Base-by-base conservation (phyloP, 2,113 vertebrate species). In the Isichthys henryi region DNA sequence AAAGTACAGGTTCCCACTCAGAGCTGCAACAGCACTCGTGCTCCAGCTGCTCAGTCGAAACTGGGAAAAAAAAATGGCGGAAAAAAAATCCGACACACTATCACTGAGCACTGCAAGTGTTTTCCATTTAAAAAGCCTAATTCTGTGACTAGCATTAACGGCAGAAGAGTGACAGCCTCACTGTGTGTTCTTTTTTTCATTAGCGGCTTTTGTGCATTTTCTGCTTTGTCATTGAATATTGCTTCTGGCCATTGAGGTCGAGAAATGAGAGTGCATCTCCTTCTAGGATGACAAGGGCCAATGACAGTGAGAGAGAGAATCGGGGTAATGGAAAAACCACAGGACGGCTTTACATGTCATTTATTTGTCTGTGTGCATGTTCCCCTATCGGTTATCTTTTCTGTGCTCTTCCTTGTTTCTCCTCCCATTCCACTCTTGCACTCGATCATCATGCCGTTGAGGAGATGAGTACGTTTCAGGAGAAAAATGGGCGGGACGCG, bases 231-330 rank as follows among this genome's bases (percentile, higher is more conserved):
- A 39, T 89, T 62, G 13, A 56, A 89, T 89, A 56, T 89, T 83
- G 88, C 66, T 88, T 17, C 48, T 48, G 49, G 50, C 31, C n/a
- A 7, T 7, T 39, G 48, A n/a, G 88, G 43, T 82, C 50, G 74
- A 56, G 88, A 89, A 89, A 80, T 43, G 48, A 45, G 88, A 89
- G 80, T 35, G 88, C 88, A 13, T 9, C 74, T 89, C 70, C 88
- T 83, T 83, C 88, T 89, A 56, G 50, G 74, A 48, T 89, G 70
- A 89, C 88, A 56, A 89, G 88, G 88, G 88, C 88, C 88, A 43
- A 0, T 43, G 88, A 39, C 35, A 13, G 27, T 9, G 66, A 50
- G 88, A 46, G 46, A 77, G 66, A n/a, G 87, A 62, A 62, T 58
- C 10, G 87, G 70, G 48, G 66, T 83, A 83, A 89, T 56, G 74